phyloP scores from a whole-genome alignment of 2,113 vertebrate genomes.

The Tragelaphus imberbis region DNA sequence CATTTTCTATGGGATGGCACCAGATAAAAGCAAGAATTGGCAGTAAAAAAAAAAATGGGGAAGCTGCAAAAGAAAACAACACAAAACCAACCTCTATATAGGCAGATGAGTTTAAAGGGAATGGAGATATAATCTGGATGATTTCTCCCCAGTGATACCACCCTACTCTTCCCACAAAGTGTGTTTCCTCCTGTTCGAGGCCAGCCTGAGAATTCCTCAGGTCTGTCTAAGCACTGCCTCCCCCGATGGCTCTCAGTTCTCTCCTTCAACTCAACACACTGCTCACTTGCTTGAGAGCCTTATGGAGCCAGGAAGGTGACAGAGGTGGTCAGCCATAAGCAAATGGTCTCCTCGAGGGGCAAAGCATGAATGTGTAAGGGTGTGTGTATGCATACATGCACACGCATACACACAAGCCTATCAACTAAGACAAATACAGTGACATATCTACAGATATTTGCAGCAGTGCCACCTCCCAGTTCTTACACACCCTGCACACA shows the following conservation, averaged over 20 bases:
- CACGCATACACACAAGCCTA: accelerated
- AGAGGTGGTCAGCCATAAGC: not conserved
- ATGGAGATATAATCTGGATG: not conserved
- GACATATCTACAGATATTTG: not conserved
- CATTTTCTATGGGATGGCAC: not conserved
- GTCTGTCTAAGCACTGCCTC: not conserved
- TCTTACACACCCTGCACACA: not conserved
- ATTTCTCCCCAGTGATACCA: not conserved
- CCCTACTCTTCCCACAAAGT: not conserved
- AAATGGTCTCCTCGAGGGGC: not conserved
- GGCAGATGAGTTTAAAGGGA: not conserved
- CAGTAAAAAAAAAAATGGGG: not conserved
- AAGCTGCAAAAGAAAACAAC: not conserved
- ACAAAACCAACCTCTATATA: not conserved
- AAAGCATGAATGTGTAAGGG: not conserved
- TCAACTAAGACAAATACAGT: not conserved
- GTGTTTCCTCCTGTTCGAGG: not conserved
- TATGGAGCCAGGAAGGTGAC: not conserved
- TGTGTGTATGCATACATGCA: too few species aligned
- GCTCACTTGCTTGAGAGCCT: not conserved
- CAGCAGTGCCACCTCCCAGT: not conserved
- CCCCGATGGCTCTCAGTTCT: not conserved
- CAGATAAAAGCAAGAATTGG: constrained; percentile 3
- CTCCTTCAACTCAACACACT: not conserved
- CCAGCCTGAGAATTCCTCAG: not conserved